A percentile compares a stretch with the other conserved stretches of the same genome.
These are phyloP conservation scores for Prionailurus viverrinus DNA, from an alignment of 2,113 vertebrate species.

Conservation along the genomic window DNA sequence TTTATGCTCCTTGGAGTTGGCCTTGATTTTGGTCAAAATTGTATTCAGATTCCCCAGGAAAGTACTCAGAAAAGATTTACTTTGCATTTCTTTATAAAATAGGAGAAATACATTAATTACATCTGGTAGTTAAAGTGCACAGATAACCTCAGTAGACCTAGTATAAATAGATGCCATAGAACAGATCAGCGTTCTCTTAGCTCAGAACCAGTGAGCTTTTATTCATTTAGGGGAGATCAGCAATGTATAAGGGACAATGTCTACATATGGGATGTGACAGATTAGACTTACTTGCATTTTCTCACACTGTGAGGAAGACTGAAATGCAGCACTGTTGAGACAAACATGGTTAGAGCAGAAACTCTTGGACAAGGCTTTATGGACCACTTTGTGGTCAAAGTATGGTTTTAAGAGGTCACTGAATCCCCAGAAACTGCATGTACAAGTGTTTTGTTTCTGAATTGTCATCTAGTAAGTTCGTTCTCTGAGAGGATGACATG, in stretches of 20 bases:
- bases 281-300: not conserved
- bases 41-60: not conserved
- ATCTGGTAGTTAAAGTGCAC: not conserved
- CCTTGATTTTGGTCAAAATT: conserved; percentile 32
- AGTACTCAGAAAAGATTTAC: not conserved
- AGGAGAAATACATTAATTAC: not conserved
- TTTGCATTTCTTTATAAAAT: conserved; percentile 51
- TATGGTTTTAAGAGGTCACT: not conserved
- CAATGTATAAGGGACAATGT: not conserved
- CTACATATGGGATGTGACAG: not conserved
- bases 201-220: not conserved
- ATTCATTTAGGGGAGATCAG: not conserved
- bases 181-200: not conserved
- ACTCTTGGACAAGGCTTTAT: not conserved
- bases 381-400: not conserved
- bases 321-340: not conserved
- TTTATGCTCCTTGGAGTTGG: not conserved
- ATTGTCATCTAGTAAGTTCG: not conserved
- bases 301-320: not conserved
- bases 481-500: not conserved
- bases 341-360: not conserved
- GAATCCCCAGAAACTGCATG: not conserved
- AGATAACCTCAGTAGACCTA: not conserved
- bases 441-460: not conserved
- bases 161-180: not conserved